phyloP scores from a whole-genome alignment of 2,797 vertebrate genomes.

The Cichlasoma orientale region DNA sequence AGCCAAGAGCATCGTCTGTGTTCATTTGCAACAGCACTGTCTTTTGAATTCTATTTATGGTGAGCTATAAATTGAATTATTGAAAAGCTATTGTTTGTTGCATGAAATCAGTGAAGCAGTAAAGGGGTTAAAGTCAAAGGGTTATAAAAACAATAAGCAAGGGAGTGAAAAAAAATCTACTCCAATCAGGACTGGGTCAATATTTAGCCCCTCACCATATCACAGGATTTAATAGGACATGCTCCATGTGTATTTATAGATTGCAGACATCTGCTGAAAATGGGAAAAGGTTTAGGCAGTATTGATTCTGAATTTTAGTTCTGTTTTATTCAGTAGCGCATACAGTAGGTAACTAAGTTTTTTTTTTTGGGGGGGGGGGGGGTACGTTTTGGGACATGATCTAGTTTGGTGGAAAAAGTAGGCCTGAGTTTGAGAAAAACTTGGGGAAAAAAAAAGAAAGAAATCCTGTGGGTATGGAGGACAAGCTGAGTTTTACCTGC shows the following conservation, averaged over 20 bases:
- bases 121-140: slow-evolving; percentile 81
- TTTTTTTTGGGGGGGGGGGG: neutral
- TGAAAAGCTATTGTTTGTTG: slow-evolving; percentile 81
- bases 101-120: slow-evolving; percentile 77
- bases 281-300: slow-evolving; percentile 63
- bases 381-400: slow-evolving; percentile 65
- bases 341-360: slow-evolving; percentile 55
- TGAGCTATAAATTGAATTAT: slow-evolving; percentile 81
- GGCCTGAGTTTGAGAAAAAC: slow-evolving; percentile 50
- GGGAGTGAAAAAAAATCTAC: slow-evolving; percentile 71
- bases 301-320: slow-evolving; percentile 68
- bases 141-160: slow-evolving; percentile 80
- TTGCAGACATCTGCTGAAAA: slow-evolving; percentile 73
- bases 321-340: slow-evolving; percentile 62
- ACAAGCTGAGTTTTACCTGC: slow-evolving; percentile 34
- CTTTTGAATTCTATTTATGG: slow-evolving; percentile 79
- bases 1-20: slow-evolving; percentile 62
- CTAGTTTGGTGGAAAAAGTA: slow-evolving; percentile 69
- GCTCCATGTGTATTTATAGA: slow-evolving; percentile 81
- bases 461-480: slow-evolving; percentile 54
- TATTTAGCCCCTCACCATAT: slow-evolving; percentile 72
- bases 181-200: slow-evolving; percentile 78
- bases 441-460: slow-evolving; percentile 15
- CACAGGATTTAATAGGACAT: slow-evolving; percentile 80
- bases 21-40: slow-evolving; percentile 72